Conservation (phyloP, 2,113 vertebrate species). For the chimpanzee (Pan troglodytes) region DNA sequence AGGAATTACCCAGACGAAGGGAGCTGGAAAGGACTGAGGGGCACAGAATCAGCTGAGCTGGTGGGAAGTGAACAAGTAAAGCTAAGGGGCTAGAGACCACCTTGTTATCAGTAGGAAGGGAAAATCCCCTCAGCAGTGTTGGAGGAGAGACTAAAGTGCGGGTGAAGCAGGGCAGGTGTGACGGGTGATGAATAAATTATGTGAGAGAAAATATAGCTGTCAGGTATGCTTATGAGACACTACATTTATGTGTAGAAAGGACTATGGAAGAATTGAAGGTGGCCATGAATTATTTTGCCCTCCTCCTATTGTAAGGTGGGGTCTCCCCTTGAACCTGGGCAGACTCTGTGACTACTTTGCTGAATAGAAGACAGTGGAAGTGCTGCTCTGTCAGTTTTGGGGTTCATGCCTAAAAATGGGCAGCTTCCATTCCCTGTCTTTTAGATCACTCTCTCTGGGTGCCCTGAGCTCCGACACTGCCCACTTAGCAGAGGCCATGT, state of each 20-base stretch:
- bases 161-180: background rate
- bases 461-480: background rate
- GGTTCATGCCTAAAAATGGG: fast-evolving
- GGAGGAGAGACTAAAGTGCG: background rate
- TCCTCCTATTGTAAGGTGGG: background rate
- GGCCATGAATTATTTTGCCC: background rate
- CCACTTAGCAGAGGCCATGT: fast-evolving
- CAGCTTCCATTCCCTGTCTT: background rate
- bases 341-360: background rate
- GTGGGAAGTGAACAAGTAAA: background rate
- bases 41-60: fast-evolving
- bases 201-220: background rate
- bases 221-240: fast-evolving
- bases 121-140: background rate
- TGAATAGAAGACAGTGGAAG: fast-evolving
- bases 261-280: background rate
- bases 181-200: fast-evolving
- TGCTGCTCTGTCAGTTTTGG: too few relatives aligned
- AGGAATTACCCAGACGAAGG: background rate
- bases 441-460: background rate
- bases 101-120: background rate
- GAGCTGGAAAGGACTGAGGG: fast-evolving
- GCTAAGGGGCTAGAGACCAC: background rate
- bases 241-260: background rate
- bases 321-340: fast-evolving